phyloP scores from a whole-genome alignment of 2,797 vertebrate genomes.

The Tragopan temminckii region DNA sequence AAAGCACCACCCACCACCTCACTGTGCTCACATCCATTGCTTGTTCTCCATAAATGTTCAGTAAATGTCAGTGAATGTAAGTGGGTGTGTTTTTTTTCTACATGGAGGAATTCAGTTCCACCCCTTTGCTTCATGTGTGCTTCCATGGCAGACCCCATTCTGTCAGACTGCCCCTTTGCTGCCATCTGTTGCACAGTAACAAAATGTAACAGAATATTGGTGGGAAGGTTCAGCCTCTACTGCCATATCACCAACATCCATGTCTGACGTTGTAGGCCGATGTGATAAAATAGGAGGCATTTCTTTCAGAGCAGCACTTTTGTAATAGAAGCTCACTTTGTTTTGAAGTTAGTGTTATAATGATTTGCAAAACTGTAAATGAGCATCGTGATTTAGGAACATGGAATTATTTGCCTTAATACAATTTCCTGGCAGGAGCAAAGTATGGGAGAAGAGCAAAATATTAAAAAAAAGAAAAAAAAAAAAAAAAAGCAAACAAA shows the following conservation, averaged over 20 bases:
- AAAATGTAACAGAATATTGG: background rate
- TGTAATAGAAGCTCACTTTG: background rate
- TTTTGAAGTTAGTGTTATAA: background rate
- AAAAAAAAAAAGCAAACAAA: too few relatives aligned
- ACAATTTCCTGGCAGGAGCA: background rate
- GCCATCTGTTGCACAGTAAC: background rate
- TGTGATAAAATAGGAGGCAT: background rate
- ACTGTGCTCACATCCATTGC: background rate
- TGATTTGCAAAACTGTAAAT: background rate
- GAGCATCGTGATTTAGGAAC: background rate
- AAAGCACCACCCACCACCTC: background rate
- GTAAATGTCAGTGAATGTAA: background rate
- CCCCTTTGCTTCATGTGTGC: background rate
- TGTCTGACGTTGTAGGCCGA: background rate
- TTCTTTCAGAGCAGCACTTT: background rate
- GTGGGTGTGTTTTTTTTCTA: background rate
- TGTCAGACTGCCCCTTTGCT: background rate
- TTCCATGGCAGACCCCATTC: background rate
- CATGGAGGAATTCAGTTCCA: background rate
- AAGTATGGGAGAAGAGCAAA: background rate
- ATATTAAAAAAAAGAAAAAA: background rate
- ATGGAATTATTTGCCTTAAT: background rate
- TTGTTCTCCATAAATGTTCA: background rate
- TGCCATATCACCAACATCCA: background rate
- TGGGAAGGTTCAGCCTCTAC: background rate